These are phyloP conservation scores for Ypsolopha scabrella DNA, from an alignment of 2,888 invertebrate species.

Conservation along the genomic window DNA sequence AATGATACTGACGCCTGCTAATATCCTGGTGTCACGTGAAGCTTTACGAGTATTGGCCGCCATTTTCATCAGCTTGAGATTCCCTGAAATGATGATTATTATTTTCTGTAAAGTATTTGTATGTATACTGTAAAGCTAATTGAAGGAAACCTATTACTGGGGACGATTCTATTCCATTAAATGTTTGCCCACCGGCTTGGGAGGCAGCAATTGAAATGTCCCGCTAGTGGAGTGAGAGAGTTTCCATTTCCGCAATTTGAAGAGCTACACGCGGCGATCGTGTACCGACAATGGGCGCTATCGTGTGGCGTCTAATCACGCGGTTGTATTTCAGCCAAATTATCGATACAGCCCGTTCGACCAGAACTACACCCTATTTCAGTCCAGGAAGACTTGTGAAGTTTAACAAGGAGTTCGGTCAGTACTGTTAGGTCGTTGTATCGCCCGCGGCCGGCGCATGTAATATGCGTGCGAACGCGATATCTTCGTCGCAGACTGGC, in stretches of 20 bases:
- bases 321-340: conserved; percentile 15
- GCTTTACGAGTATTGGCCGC: conserved; percentile 48
- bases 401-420: neutral
- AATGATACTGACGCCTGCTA: conserved; percentile 54
- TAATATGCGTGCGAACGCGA: conserved; percentile 68
- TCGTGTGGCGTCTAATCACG: conserved; percentile 69
- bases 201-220: conserved; percentile 63
- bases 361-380: neutral
- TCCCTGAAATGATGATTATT: neutral
- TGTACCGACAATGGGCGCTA: conserved; percentile 66
- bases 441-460: conserved; percentile 38
- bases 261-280: conserved; percentile 63
- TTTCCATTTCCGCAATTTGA: conserved; percentile 67
- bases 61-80: conserved; percentile 17
- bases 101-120: neutral
- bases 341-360: neutral
- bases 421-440: conserved; percentile 57
- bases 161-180: conserved; percentile 36
- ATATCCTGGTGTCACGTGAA: conserved; percentile 41
- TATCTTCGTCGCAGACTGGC: conserved; percentile 25
- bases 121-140: neutral
- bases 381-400: neutral
- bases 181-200: conserved; percentile 37
- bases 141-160: neutral
- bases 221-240: conserved; percentile 58